A percentile compares a stretch with the other conserved stretches of the same genome.
Evolutionary conservation across 2,797 vertebrate genomes (phyloP).

Genomic region (Coranthus polyacanthus): DNA sequence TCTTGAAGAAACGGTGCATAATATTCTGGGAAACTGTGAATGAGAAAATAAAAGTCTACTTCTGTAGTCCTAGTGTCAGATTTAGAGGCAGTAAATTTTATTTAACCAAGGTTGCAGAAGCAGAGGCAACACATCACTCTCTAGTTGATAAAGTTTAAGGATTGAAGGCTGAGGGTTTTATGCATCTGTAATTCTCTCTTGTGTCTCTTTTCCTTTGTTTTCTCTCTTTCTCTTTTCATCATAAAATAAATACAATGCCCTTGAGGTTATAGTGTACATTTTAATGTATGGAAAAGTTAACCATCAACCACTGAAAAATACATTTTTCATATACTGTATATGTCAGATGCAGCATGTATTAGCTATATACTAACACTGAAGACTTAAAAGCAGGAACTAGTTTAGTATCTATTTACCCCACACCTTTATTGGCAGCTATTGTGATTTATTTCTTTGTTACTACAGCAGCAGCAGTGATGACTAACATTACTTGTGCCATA

Average conservation of each 20-base stretch:
- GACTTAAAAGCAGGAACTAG: neutral
- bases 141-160: conserved; percentile 6
- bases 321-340: neutral
- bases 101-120: neutral
- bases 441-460: too few relatives aligned
- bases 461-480: neutral
- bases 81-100: neutral
- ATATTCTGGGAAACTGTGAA: neutral
- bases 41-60: neutral
- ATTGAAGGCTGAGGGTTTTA: neutral
- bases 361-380: neutral
- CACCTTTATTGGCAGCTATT: too few relatives aligned
- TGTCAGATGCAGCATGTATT: neutral
- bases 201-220: neutral
- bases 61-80: neutral
- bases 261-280: neutral
- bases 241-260: neutral
- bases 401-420: too few relatives aligned
- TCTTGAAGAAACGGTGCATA: neutral
- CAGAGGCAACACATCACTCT: neutral
- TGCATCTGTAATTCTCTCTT: neutral
- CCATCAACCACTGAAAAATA: neutral
- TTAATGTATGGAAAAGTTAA: too few relatives aligned
- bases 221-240: neutral
- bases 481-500: too few relatives aligned